Evolutionary conservation across 1,140 invertebrate genomes (phyloP), one percentile per base, ranked within the genome.

Genomic region (Varroa destructor): DNA sequence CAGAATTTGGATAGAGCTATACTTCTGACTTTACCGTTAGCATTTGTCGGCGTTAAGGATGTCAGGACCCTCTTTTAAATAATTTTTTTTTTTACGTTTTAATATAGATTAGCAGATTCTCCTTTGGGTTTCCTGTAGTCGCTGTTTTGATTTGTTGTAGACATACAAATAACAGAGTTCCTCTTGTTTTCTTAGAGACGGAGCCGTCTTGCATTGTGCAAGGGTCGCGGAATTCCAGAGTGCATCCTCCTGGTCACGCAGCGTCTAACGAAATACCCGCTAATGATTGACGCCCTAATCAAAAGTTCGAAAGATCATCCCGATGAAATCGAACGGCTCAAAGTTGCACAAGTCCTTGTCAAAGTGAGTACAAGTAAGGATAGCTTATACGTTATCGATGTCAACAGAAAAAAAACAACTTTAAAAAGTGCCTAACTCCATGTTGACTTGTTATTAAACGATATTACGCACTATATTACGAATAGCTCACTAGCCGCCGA

Each of bases 211-310:
- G 88, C 89, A 1, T 79, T 95, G 71, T 84, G 94, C 71, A 90
- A 93, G 80, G 91, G 93, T 79, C 91, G 94, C 81, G 91, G 92
- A 71, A 91, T 97, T 73, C 91, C 91, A 1, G 93, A 96, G 79
- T 96, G 92, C 78, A 90, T 96, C 75, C 79, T 96, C 58, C 90
- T 94, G 76, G 91, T 97, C 3, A 94, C 93, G 0, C 90, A 96
- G 78, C 83, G 93, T 74, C 83, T 96, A 12, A 95, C 93, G 1
- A 97, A 97, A 78, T 97, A 97, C 82, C 92, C 92, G 0, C 81
- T 94, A 36, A 82, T 97, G 0, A 87, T 97, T 73, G 93, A 97
- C 77, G 88, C 90, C 1, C 81, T 97, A 36, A 86, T 95, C 56
- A 96, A 96, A 81, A 90, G 90, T 8, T 88, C 89, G 6, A 86